Evolutionary conservation across 2,113 vertebrate species (phyloP).

Genomic region (Halcyon malimbica): DNA sequence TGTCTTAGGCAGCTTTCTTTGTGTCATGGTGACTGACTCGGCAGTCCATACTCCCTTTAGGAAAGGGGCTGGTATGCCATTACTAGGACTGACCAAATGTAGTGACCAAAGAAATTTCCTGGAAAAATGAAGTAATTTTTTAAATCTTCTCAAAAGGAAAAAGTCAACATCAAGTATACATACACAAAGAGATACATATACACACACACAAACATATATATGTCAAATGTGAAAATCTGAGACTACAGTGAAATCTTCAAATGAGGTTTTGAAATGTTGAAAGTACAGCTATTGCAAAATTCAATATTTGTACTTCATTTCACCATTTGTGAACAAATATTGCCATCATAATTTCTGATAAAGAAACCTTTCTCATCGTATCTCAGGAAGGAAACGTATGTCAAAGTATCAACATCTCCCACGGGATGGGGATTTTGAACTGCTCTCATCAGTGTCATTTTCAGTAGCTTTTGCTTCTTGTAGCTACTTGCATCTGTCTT

Average conservation of each 20-base stretch:
- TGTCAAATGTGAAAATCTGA: not conserved
- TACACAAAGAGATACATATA: rapidly evolving
- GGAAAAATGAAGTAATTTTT: not conserved
- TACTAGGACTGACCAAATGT: not conserved
- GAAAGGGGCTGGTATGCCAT: not conserved
- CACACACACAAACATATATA: not conserved
- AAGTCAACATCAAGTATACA: not conserved
- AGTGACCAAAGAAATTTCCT: not conserved
- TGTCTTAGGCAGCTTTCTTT: not conserved
- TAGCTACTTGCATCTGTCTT: not conserved
- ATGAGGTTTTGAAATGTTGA: not conserved
- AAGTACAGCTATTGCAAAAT: not conserved
- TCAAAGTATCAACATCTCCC: not conserved
- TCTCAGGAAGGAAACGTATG: not conserved
- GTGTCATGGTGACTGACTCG: not conserved
- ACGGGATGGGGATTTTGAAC: not conserved
- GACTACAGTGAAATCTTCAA: not conserved
- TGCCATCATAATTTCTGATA: not conserved
- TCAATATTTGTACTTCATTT: not conserved
- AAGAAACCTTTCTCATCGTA: not conserved
- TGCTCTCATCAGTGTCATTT: not conserved
- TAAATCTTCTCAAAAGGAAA: not conserved
- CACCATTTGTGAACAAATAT: not conserved
- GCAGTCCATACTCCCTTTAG: not conserved
- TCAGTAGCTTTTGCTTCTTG: not conserved